Conservation (phyloP, 2,888 invertebrate genomes). For the Melieria picta region DNA sequence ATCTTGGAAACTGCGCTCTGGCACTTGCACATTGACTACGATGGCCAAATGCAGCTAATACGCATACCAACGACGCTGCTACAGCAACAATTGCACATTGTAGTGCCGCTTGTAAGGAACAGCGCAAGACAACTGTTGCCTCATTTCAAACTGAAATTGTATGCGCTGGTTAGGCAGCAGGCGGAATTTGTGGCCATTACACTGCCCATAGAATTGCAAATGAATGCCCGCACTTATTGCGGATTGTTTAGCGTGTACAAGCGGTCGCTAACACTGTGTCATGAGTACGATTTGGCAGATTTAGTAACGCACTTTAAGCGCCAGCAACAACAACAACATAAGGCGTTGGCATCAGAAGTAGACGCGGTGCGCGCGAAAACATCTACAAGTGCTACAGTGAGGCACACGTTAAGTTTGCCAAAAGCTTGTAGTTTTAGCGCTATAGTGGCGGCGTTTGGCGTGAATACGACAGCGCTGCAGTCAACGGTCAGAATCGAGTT, state of each 20-base stretch:
- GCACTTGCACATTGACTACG: constrained; percentile 51
- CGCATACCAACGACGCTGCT: constrained; percentile 51
- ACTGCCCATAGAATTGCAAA: constrained; percentile 40
- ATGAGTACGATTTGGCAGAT: constrained; percentile 14
- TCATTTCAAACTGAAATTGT: constrained; percentile 39
- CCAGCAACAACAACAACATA: too few species aligned
- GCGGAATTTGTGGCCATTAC: constrained; percentile 43
- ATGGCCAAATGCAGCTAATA: constrained; percentile 40
- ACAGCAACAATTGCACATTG: constrained; percentile 44
- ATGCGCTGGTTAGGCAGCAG: constrained; percentile 44
- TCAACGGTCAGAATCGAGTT: constrained; percentile 22
- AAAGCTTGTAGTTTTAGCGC: constrained; percentile 8
- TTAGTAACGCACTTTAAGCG: constrained; percentile 11
- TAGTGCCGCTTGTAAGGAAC: constrained; percentile 45
- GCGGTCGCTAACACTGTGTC: constrained; percentile 15
- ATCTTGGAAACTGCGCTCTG: constrained; percentile 48
- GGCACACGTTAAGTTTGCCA: constrained; percentile 19
- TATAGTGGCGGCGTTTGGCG: constrained; percentile 8
- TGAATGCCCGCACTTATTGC: constrained; percentile 36
- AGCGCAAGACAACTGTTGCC: constrained; percentile 1
- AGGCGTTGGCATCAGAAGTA: too few species aligned
- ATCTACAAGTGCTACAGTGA: neutral
- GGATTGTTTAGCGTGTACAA: constrained; percentile 43
- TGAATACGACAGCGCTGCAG: constrained; percentile 6
- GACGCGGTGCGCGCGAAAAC: too few species aligned